Evolutionary conservation across 30 jellyfish, hydroid and myxozoan genomes (phyloP), one percentile per base, ranked within the genome.

Genomic region (Calvadosia cruxmelitensis): DNA sequence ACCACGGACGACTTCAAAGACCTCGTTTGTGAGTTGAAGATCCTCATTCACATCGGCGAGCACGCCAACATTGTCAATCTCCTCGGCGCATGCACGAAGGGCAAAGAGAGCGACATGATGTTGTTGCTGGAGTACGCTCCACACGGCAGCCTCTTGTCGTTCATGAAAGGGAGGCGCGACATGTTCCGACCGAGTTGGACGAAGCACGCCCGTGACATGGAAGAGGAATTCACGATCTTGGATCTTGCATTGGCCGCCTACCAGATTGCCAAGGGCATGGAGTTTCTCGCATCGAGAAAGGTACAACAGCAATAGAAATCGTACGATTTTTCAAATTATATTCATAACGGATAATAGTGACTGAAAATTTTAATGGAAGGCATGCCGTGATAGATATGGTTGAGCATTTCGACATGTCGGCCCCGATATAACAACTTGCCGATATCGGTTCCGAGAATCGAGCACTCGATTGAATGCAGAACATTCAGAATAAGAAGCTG

Each of bases 71-170:
- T 91, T 31, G 99, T 91, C 31, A 91, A 91, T 51, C 51, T 91
- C 33, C 78, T 91, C 13, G 99, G 99, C 16, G 95, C 99, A 1
- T 91, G 99, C 53, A 91, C 99, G 0, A 86, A 92, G 15, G 95
- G 95, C n/a, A 91, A 91, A 53, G n/a, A n/a, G n/a, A n/a, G n/a
- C n/a, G n/a, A n/a, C n/a, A 78, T 91, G 7, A 75, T 81, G 53
- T 94, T 91, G 16, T 69, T 91, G 25, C 52, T 91, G 67, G 99
- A 91, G 36, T 91, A 80, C 61, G 82, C 95, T 62, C 93, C 94
- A 0, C 91, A 83, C 66, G 99, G 99, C 2, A 79, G 86, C 70
- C 52, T 91, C 76, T 66, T 91, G 74, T 65, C 53, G 33, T 91
- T 82, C 77, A 67, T 91, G 73, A 81, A 95, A 2, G 83, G 70